Evolutionary conservation across 1,140 invertebrate species (phyloP).

Genomic region (Ganaspis sp.): DNA sequence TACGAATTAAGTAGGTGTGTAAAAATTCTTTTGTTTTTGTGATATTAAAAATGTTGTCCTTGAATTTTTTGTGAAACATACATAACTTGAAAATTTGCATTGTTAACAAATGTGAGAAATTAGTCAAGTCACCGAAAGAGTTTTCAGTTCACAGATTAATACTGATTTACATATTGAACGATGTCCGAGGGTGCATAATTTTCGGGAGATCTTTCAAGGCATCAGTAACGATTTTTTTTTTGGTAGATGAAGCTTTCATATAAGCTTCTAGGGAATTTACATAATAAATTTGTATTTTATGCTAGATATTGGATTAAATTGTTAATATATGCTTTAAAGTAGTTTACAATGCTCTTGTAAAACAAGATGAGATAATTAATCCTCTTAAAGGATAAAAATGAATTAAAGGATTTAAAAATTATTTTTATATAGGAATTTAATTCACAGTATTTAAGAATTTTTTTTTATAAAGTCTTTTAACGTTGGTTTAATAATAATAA

Average conservation of each 20-base stretch:
- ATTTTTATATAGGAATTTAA: too few relatives aligned
- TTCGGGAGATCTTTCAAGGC: background rate
- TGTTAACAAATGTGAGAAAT: conserved; percentile 8
- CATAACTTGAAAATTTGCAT: background rate
- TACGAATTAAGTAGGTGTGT: too few relatives aligned
- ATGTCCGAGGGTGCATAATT: background rate
- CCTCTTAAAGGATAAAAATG: too few relatives aligned
- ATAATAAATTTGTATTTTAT: background rate
- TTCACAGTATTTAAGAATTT: too few relatives aligned
- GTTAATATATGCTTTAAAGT: too few relatives aligned
- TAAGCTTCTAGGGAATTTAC: background rate
- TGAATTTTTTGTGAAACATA: background rate
- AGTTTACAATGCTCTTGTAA: too few relatives aligned
- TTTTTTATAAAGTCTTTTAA: too few relatives aligned
- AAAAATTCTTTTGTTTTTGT: background rate
- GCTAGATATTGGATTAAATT: background rate
- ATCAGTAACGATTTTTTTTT: background rate
- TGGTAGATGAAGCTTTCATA: background rate
- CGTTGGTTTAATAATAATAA: too few relatives aligned
- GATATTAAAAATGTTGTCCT: background rate
- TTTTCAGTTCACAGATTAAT: conserved; percentile 9
- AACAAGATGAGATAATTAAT: too few relatives aligned
- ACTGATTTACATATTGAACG: background rate
- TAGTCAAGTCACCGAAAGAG: background rate
- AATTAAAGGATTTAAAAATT: too few relatives aligned